Conservation (phyloP, 2,888 invertebrate genomes). For the Gisinianus flammeolus region DNA sequence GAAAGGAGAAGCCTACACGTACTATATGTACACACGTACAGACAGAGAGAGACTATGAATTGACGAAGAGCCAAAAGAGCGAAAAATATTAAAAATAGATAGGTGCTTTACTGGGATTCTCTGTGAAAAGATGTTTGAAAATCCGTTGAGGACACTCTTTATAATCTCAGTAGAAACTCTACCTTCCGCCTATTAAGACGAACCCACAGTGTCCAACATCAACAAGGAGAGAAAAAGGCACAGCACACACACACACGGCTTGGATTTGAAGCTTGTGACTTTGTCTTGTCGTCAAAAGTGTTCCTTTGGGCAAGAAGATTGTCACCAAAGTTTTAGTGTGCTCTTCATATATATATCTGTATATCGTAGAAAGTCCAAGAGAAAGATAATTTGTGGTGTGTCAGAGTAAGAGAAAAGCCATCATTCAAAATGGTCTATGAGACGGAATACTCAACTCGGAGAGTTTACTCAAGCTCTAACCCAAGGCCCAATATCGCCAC, state of each 20-base stretch:
- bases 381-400: neutral
- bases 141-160: neutral
- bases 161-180: conserved; percentile 21
- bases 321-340: neutral
- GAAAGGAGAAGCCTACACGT: neutral
- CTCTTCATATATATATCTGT: neutral
- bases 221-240: neutral
- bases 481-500: conserved; percentile 50
- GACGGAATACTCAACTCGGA: conserved; percentile 47
- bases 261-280: neutral
- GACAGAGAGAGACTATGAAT: conserved; percentile 16
- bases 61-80: conserved; percentile 27
- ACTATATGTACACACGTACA: neutral
- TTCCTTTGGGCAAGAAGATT: neutral
- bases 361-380: neutral
- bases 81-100: conserved; percentile 39
- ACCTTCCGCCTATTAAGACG: conserved; percentile 22
- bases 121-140: neutral
- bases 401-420: neutral
- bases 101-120: neutral
- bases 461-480: conserved; percentile 50
- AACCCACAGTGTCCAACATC: neutral
- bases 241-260: neutral
- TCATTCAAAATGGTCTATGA: conserved; percentile 30
- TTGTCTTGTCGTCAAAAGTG: neutral